Percentiles rank a stretch among this genome's conserved stretches.
Evolutionary conservation across 2,797 vertebrate species (phyloP).

Genomic region (Orestias chungarensis): DNA sequence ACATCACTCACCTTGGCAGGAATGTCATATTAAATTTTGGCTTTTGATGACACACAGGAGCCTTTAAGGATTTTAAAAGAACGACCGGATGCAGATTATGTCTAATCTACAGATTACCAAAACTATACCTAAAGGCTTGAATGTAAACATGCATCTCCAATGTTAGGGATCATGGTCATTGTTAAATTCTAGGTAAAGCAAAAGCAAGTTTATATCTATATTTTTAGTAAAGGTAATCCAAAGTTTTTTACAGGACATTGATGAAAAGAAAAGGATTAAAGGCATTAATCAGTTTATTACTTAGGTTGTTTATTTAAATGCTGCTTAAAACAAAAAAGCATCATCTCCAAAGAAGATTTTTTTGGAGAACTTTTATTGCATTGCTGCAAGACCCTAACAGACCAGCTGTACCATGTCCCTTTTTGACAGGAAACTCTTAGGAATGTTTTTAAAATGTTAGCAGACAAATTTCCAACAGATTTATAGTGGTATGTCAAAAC

Average conservation of each 20-base stretch:
- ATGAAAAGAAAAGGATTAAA: too few species aligned
- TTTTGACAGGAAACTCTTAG: too few species aligned
- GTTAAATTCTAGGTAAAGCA: background rate
- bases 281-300: too few species aligned
- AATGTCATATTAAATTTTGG: background rate
- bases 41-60: background rate
- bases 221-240: background rate
- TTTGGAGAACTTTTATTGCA: too few species aligned
- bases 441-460: too few species aligned
- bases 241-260: background rate
- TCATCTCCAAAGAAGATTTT: too few species aligned
- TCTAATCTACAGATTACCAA: background rate
- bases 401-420: too few species aligned
- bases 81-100: background rate
- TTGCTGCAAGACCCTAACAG: too few species aligned
- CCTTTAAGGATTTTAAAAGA: background rate
- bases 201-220: background rate
- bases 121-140: background rate
- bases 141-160: background rate
- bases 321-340: background rate
- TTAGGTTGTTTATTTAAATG: background rate
- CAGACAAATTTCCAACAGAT: too few species aligned
- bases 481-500: too few species aligned
- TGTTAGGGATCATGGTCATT: background rate
- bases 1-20: background rate